phyloP scores from a whole-genome alignment of 2,113 vertebrate genomes.

The Brienomyrus brachyistius region DNA sequence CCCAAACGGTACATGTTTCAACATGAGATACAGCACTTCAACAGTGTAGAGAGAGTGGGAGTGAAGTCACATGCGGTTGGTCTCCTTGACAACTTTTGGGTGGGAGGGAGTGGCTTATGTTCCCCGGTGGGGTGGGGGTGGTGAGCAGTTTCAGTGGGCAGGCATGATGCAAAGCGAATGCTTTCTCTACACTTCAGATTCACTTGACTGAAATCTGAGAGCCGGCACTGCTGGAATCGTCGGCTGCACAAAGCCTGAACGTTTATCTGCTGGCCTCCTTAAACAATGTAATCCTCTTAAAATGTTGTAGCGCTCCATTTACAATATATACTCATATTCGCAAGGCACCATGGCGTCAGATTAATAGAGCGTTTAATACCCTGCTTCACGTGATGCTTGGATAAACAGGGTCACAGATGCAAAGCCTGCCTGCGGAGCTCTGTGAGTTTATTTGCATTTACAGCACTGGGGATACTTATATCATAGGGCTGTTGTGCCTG shows the following conservation, averaged over 20 bases:
- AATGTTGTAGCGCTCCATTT: background rate
- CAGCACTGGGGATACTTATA: background rate
- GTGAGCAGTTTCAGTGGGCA: background rate
- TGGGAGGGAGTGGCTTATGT: background rate
- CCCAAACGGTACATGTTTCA: background rate
- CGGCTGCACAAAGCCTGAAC: background rate
- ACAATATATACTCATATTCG: background rate
- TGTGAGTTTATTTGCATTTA: background rate
- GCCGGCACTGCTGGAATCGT: background rate
- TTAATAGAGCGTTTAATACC: background rate
- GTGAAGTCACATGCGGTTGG: background rate
- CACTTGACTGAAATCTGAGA: background rate
- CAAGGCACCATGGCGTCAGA: background rate
- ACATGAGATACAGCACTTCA: background rate
- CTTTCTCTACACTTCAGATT: background rate
- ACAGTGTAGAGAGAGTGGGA: background rate
- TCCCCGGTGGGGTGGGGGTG: background rate
- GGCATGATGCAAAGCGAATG: background rate
- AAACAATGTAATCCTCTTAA: background rate
- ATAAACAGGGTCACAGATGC: background rate
- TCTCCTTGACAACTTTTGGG: slow-evolving; percentile 7
- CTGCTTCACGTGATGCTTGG: background rate
- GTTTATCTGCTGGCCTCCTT: too few species aligned
- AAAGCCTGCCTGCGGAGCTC: background rate
- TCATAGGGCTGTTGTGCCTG: too few species aligned